A percentile compares a stretch with the other conserved stretches of the same genome.
phyloP scores from a whole-genome alignment of 2,113 vertebrate genomes.

The Cephalophus harveyi region DNA sequence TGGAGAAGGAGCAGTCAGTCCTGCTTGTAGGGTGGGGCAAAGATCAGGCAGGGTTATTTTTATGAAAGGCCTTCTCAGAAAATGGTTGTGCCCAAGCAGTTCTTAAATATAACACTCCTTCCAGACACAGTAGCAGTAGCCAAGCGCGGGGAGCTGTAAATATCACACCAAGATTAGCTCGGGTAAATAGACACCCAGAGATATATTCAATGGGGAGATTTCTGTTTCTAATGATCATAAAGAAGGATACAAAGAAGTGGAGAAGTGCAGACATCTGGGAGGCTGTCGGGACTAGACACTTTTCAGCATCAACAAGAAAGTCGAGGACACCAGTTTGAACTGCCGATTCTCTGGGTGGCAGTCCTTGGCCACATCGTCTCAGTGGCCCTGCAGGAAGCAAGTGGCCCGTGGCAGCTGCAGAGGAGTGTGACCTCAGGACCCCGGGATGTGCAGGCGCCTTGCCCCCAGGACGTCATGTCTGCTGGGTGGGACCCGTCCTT shows the following conservation, averaged over 20 bases:
- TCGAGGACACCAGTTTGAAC: not conserved
- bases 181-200: accelerated
- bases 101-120: not conserved
- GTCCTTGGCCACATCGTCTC: accelerated
- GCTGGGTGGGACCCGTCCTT: not conserved
- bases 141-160: not conserved
- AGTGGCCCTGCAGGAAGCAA: accelerated
- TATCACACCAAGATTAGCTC: not conserved
- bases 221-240: not conserved
- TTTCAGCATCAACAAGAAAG: too few species aligned
- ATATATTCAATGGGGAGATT: not conserved
- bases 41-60: not conserved
- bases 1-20: not conserved
- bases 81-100: not conserved
- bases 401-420: accelerated
- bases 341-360: accelerated
- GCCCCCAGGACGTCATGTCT: not conserved
- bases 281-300: accelerated
- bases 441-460: accelerated
- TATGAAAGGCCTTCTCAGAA: slow-evolving; percentile 4
- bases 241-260: not conserved
- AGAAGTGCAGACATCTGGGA: not conserved
- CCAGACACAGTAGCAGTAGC: not conserved
- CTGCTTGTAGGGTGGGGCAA: not conserved
- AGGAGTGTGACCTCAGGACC: accelerated